Percentiles rank a stretch among this genome's conserved stretches.
These are phyloP conservation scores for Microctonus aethiopoides DNA, from an alignment of 2,888 invertebrate species.

Conservation along the genomic window DNA sequence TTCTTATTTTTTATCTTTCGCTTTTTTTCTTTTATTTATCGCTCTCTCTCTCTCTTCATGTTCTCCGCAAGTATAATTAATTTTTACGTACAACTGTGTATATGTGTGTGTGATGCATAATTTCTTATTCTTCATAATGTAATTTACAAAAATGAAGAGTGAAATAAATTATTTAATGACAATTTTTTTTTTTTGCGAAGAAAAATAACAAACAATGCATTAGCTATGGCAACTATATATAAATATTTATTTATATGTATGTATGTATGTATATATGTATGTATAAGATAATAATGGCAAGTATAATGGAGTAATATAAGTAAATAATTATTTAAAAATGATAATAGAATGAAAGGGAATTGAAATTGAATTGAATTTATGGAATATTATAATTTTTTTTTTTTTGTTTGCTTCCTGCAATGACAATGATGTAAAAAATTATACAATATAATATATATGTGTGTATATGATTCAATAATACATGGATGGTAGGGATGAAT, in stretches of 20 bases:
- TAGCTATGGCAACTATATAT: slow-evolving; percentile 63
- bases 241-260: too few species aligned
- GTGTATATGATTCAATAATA: neutral
- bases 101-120: slow-evolving; percentile 44
- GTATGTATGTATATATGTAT: neutral
- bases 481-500: neutral
- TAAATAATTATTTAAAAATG: neutral
- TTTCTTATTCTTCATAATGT: slow-evolving; percentile 33
- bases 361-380: slow-evolving; percentile 3
- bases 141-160: slow-evolving; percentile 18
- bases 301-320: slow-evolving; percentile 52
- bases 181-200: too few species aligned
- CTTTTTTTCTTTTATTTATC: neutral
- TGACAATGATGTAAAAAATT: neutral
- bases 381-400: neutral
- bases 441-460: neutral
- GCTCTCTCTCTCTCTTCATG: neutral
- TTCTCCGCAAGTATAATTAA: too few species aligned
- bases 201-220: slow-evolving; percentile 10
- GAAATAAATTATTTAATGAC: slow-evolving; percentile 6
- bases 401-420: neutral
- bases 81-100: too few species aligned
- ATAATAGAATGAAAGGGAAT: slow-evolving; percentile 23
- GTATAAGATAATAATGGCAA: slow-evolving; percentile 59
- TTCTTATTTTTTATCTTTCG: neutral